Evolutionary conservation across 2,113 vertebrate species (phyloP).

Genomic region (Misgurnus mizolepis): DNA sequence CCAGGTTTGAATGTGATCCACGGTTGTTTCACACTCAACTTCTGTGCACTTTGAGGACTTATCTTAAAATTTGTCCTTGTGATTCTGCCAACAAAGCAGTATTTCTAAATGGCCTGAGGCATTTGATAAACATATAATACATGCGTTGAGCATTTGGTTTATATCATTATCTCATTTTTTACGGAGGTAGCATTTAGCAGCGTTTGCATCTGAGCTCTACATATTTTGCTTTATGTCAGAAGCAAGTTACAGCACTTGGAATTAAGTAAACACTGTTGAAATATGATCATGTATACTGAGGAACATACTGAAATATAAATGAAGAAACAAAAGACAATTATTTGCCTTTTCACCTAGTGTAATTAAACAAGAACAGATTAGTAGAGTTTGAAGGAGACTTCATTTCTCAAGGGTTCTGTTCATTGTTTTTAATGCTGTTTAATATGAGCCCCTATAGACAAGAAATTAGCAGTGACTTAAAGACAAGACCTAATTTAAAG

Average conservation of each 20-base stretch:
- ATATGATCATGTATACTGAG: slow-evolving; percentile 51
- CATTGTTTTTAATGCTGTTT: slow-evolving; percentile 18
- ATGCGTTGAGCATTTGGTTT: too few relatives aligned
- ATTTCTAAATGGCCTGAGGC: too few relatives aligned
- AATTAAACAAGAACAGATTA: slow-evolving; percentile 57
- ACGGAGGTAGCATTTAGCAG: too few relatives aligned
- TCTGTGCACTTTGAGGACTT: too few relatives aligned
- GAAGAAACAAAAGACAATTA: slow-evolving; percentile 44
- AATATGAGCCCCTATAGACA: background rate
- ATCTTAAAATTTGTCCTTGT: too few relatives aligned
- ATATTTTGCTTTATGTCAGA: slow-evolving; percentile 50
- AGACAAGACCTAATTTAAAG: too few relatives aligned
- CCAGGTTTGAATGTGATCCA: too few relatives aligned
- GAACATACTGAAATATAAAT: slow-evolving; percentile 52
- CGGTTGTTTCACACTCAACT: too few relatives aligned
- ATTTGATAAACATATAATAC: too few relatives aligned
- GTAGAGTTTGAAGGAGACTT: slow-evolving; percentile 37
- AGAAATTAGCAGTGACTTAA: background rate
- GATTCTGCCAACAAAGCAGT: too few relatives aligned
- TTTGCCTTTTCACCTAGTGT: slow-evolving; percentile 51
- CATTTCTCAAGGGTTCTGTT: slow-evolving; percentile 9
- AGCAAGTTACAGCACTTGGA: background rate
- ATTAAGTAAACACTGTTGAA: slow-evolving; percentile 40
- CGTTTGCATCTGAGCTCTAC: too few relatives aligned
- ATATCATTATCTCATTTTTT: too few relatives aligned